Base-by-base conservation (phyloP, 35 echinoderm and acorn worm genomes). In the Holothuria glaberrima region DNA sequence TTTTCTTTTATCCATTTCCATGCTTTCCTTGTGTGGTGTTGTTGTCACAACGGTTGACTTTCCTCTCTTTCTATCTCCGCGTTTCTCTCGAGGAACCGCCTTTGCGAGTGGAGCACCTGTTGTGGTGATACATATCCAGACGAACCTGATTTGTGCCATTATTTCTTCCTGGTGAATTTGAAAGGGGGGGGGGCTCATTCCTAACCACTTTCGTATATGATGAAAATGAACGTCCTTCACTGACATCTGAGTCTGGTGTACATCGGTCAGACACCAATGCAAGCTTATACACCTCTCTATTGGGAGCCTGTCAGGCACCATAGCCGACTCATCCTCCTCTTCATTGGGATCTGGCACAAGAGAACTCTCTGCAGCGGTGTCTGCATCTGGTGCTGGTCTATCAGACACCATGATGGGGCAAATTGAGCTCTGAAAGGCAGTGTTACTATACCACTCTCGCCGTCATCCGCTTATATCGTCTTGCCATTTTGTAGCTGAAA, bases 381-480 rank as follows among this genome's bases (percentile, higher is more conserved):
- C 30, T 36, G 14, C 36, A 36, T 72, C 33, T 35, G 74, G 36
- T 78, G 17, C 74, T 26, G 74, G 74, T 78, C 74, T 78, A 36
- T 78, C 74, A 13, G 74, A 78, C 41, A 78, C 36, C 24, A 45
- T n/a, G 74, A 48, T 25, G 41, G 21, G 33, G 74, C 12, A 78
- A 78, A 75, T 59, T 26, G 86, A 33, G 13, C 2, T 56, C 48
- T 32, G 13, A 32, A 71, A 66, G 25, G 86, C 86, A 67, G 59
- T 30, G 18, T 71, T 20, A 88, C 68, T 3, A 88, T 69, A 25
- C 35, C 68, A 71, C 86, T 27, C 75, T 58, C 7, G 36, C 26
- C 7, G 91, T 92, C 59, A 88, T 92, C 27, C 91, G 30, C 48
- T 92, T 92, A 36, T 92, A 92, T n/a, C n/a, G 33, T 31, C 85